Percentiles rank a stretch among this genome's conserved stretches.
phyloP scores from a whole-genome alignment of 2,113 vertebrate genomes.

The Callaeas wilsoni region DNA sequence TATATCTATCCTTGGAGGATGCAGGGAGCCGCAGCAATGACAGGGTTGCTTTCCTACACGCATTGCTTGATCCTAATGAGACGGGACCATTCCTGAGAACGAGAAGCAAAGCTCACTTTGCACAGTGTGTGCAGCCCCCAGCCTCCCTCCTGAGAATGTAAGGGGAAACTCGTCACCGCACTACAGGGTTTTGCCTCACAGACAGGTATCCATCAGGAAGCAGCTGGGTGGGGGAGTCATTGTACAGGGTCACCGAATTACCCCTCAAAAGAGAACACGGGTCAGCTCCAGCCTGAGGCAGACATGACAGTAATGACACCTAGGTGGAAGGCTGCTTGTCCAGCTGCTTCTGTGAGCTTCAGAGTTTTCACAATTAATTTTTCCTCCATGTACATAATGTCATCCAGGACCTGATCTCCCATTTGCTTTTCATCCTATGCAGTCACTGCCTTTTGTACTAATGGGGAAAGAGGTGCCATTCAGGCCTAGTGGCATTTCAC shows the following conservation, averaged over 20 bases:
- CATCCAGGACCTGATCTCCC: not conserved
- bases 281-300: not conserved
- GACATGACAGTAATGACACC: not conserved
- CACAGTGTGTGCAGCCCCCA: not conserved
- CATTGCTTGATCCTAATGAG: not conserved
- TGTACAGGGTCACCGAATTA: not conserved
- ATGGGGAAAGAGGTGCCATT: not conserved
- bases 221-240: not conserved
- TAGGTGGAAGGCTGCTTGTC: not conserved
- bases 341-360: not conserved
- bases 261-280: not conserved
- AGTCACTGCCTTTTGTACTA: not conserved
- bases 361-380: not conserved
- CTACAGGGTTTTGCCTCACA: not conserved
- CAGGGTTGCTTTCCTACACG: not conserved
- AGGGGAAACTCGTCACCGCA: not conserved
- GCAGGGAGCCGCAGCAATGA: not conserved
- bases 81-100: not conserved
- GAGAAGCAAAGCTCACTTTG: not conserved
- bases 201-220: not conserved
- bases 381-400: not conserved
- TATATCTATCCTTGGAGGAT: not conserved
- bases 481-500: not conserved
- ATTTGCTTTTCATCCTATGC: not conserved
- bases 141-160: not conserved